phyloP scores from a whole-genome alignment of 2,888 invertebrate genomes.

The Agriotes lineatus region DNA sequence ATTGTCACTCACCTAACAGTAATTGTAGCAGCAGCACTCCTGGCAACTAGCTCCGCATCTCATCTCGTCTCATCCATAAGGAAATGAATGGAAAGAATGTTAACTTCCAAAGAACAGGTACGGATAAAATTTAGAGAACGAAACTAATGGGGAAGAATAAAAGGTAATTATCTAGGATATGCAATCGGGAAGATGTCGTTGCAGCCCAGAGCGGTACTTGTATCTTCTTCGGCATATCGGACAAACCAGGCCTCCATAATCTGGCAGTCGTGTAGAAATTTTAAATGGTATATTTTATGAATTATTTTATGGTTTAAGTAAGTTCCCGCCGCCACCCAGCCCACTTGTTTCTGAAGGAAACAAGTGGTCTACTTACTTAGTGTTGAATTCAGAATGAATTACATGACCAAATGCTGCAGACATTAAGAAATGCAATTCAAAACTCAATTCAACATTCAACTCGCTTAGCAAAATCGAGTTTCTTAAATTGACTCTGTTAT shows the following conservation, averaged over 20 bases:
- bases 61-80: too few relatives aligned
- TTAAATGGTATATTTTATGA: neutral
- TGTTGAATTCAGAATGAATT: neutral
- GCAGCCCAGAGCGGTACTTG: slow-evolving; percentile 64
- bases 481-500: neutral
- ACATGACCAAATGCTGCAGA: slow-evolving; percentile 40
- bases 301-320: slow-evolving; percentile 22
- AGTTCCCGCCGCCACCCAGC: slow-evolving; percentile 62
- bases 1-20: too few relatives aligned
- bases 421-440: slow-evolving; percentile 11
- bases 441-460: neutral
- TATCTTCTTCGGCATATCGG: slow-evolving; percentile 64
- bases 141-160: neutral
- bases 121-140: neutral
- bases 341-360: slow-evolving; percentile 54
- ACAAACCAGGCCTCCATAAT: slow-evolving; percentile 54
- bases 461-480: too few relatives aligned
- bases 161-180: slow-evolving; percentile 46
- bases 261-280: slow-evolving; percentile 1
- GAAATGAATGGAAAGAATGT: too few relatives aligned
- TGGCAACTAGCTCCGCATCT: too few relatives aligned
- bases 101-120: too few relatives aligned
- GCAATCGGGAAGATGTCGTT: slow-evolving; percentile 63
- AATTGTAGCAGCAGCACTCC: too few relatives aligned
- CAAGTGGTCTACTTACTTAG: slow-evolving; percentile 58